phyloP scores from a whole-genome alignment of 2,888 invertebrate genomes.

The Gibbula magus region DNA sequence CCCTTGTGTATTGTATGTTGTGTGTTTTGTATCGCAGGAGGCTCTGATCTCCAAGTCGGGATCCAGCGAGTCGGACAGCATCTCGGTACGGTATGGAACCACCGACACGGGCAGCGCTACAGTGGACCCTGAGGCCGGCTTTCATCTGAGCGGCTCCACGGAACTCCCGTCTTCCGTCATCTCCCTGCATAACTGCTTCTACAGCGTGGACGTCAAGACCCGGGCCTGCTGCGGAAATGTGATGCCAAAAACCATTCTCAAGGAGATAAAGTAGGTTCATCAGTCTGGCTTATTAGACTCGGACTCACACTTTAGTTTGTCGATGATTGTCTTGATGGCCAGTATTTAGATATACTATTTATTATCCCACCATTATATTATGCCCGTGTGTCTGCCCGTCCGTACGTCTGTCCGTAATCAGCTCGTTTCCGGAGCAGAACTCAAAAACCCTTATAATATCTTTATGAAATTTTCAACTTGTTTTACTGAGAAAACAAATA shows the following conservation, averaged over 20 bases:
- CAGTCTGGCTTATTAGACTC: no score
- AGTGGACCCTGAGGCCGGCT: neutral
- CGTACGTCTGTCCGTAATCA: no score
- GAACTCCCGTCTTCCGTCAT: slow-evolving; percentile 7
- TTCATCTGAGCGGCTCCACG: neutral
- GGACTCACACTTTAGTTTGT: no score
- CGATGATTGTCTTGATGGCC: no score
- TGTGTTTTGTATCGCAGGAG: neutral
- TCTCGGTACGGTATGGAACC: neutral
- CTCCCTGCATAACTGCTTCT: slow-evolving; percentile 58
- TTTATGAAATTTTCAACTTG: no score
- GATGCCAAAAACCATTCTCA: slow-evolving; percentile 64
- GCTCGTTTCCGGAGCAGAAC: no score
- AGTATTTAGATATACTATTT: no score
- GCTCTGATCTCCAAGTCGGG: neutral
- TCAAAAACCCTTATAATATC: no score
- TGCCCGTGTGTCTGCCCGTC: no score
- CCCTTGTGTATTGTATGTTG: no score
- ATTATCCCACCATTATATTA: no score
- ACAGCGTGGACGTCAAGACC: slow-evolving; percentile 60
- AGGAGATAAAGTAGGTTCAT: slow-evolving; percentile 63
- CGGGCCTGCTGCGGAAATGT: slow-evolving; percentile 56
- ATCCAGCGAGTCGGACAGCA: neutral
- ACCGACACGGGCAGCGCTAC: neutral
- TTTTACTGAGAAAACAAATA: no score